Percentiles rank a stretch among this genome's conserved stretches.
phyloP scores from a whole-genome alignment of 2,888 invertebrate genomes.

The Amphipoea oculea region DNA sequence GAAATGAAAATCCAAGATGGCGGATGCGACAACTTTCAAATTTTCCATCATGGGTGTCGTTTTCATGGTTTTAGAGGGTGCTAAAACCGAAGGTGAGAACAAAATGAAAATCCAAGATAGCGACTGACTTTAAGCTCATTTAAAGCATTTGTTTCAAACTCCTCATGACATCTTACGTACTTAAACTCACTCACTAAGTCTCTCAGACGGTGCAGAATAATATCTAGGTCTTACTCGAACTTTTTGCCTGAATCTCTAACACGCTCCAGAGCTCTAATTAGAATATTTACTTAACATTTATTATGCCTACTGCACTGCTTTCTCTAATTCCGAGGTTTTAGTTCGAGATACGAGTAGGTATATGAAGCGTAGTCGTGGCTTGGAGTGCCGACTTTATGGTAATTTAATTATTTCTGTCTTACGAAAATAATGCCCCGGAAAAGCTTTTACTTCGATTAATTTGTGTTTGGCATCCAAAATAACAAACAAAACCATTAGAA shows the following conservation, averaged over 20 bases:
- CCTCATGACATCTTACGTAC: too few relatives aligned
- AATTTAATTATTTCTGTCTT: not conserved
- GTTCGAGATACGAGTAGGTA: not conserved
- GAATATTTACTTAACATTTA: constrained; percentile 63
- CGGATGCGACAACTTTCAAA: too few relatives aligned
- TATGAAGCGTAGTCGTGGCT: not conserved
- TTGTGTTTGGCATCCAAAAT: not conserved
- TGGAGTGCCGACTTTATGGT: not conserved
- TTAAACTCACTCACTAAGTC: not conserved
- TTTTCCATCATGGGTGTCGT: too few relatives aligned
- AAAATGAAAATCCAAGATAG: too few relatives aligned
- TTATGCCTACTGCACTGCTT: not conserved
- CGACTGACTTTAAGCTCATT: not conserved
- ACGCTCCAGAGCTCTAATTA: constrained; percentile 41
- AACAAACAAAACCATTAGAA: not conserved
- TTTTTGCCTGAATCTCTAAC: constrained; percentile 3
- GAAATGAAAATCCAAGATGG: too few relatives aligned
- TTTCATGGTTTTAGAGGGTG: too few relatives aligned
- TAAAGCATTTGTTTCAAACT: not conserved
- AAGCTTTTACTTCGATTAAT: not conserved
- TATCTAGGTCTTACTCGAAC: constrained; percentile 7
- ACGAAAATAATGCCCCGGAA: not conserved
- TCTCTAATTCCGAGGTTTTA: not conserved
- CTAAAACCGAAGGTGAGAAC: too few relatives aligned
- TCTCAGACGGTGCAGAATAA: not conserved